These are phyloP conservation scores for Tupiocoris notatus DNA, from an alignment of 2,888 invertebrate genomes.

Conservation along the genomic window DNA sequence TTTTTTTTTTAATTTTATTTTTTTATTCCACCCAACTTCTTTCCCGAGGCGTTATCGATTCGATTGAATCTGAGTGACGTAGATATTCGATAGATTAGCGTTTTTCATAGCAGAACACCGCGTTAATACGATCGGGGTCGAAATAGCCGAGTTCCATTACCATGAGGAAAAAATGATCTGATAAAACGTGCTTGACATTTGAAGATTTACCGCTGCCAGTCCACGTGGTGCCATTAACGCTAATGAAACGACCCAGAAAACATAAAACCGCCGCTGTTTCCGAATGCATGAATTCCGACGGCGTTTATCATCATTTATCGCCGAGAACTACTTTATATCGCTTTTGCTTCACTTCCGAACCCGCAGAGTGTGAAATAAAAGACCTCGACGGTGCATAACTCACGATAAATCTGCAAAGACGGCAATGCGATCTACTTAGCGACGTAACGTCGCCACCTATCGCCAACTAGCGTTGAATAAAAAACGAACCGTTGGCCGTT, in stretches of 20 bases:
- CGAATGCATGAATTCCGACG: slow-evolving; percentile 3
- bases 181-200: slow-evolving; percentile 7
- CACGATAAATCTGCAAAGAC: slow-evolving; percentile 5
- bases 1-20: no score
- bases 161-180: background rate
- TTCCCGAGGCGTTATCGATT: background rate
- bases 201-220: background rate
- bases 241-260: slow-evolving; percentile 19
- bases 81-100: background rate
- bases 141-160: background rate
- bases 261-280: background rate
- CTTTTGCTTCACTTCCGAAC: background rate
- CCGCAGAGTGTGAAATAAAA: slow-evolving; percentile 9
- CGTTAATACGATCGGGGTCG: background rate
- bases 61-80: background rate
- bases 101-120: background rate
- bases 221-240: background rate
- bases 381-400: slow-evolving; percentile 6
- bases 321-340: background rate
- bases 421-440: slow-evolving; percentile 27
- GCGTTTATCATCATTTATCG: slow-evolving; percentile 11
- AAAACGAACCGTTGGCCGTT: background rate
- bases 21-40: no score
- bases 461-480: slow-evolving; percentile 1
- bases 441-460: slow-evolving; percentile 8